Conservation (phyloP, 2,888 invertebrate genomes). For the Terebella lapidaria region DNA sequence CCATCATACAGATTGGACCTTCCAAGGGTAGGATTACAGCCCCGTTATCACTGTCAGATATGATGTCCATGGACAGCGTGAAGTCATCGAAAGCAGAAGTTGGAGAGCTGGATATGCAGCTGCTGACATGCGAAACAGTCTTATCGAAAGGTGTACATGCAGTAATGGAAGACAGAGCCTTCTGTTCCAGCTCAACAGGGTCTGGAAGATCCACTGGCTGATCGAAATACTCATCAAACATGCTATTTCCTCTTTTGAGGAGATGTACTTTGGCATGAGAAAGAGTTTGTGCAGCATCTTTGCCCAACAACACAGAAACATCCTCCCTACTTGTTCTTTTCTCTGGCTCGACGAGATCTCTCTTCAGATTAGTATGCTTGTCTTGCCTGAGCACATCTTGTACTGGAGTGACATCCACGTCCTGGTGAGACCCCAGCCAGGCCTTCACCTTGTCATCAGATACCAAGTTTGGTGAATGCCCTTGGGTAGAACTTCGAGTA, state of each 20-base stretch:
- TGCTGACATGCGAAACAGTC: no score
- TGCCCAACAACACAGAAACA: neutral
- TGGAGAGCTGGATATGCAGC: neutral
- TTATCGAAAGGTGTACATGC: neutral
- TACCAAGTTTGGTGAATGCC: no score
- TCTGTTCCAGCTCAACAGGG: neutral
- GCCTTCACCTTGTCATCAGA: neutral
- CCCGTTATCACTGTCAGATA: neutral
- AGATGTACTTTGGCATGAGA: no score
- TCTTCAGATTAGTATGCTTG: neutral
- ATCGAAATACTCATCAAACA: conserved; percentile 24
- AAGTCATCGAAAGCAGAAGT: neutral
- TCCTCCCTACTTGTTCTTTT: neutral
- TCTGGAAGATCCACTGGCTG: neutral
- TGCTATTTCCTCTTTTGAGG: conserved; percentile 9
- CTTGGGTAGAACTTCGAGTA: no score
- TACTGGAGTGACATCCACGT: neutral
- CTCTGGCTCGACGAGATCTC: neutral
- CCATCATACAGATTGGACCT: conserved; percentile 29
- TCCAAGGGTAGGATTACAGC: no score
- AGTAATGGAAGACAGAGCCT: neutral
- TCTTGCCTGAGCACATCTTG: neutral
- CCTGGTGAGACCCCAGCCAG: neutral
- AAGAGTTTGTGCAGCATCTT: no score
- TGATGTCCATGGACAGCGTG: neutral